These are phyloP conservation scores for Bombus superbus DNA, from an alignment of 1,140 invertebrate genomes.

Conservation along the genomic window DNA sequence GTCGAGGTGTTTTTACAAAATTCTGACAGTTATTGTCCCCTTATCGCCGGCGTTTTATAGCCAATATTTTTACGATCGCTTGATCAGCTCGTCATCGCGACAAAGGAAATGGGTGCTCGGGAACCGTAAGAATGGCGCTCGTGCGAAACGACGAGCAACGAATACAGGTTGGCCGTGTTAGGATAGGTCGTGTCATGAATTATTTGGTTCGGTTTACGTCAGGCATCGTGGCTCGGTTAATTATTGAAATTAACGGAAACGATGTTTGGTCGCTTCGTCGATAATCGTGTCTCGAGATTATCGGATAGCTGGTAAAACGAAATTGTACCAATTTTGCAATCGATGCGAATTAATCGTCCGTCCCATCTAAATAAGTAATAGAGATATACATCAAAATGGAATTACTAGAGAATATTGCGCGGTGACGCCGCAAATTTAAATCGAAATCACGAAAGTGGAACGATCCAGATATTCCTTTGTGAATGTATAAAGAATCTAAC, in stretches of 20 bases:
- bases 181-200: neutral
- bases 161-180: neutral
- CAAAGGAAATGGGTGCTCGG: neutral
- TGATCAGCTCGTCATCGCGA: too few relatives aligned
- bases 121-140: neutral
- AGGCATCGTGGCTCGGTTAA: neutral
- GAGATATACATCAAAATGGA: neutral
- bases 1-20: too few relatives aligned
- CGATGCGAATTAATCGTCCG: neutral
- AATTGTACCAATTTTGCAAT: neutral
- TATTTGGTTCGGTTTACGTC: neutral
- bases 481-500: neutral
- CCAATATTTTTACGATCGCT: neutral
- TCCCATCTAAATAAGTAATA: neutral
- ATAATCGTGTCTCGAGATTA: conserved; percentile 33
- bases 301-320: neutral
- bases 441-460: too few relatives aligned
- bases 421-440: neutral
- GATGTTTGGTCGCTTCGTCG: neutral
- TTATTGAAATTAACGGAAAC: conserved; percentile 21
- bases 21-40: neutral
- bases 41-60: neutral
- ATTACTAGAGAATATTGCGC: neutral
- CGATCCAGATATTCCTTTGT: too few relatives aligned
- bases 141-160: too few relatives aligned